phyloP scores from a whole-genome alignment of 2,888 invertebrate species.

The Clivina fossor region DNA sequence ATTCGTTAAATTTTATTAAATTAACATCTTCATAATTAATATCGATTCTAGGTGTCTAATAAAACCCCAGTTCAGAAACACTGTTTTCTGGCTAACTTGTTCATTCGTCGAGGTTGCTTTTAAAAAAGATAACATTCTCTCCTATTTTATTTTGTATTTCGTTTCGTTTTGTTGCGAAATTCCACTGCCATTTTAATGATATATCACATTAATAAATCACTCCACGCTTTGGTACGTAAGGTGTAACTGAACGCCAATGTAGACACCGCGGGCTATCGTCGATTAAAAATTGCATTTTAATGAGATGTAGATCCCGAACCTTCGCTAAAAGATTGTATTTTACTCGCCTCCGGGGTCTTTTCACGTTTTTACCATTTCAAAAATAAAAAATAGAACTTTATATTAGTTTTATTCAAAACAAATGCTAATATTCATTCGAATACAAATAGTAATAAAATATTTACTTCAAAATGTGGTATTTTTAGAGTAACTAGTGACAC shows the following conservation, averaged over 20 bases:
- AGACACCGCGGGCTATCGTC: constrained; percentile 12
- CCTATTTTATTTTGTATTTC: constrained; percentile 17
- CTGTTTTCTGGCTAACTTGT: background rate
- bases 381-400: background rate
- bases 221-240: constrained; percentile 17
- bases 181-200: constrained; percentile 31
- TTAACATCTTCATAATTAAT: too few relatives aligned
- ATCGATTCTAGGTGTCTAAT: too few relatives aligned
- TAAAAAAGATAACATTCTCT: constrained; percentile 26
- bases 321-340: constrained; percentile 16
- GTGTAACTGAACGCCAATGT: constrained; percentile 28
- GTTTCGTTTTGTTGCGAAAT: constrained; percentile 18
- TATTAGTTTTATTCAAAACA: background rate
- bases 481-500: background rate
- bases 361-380: background rate
- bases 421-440: constrained; percentile 1
- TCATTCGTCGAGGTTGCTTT: background rate
- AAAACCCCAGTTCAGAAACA: too few relatives aligned
- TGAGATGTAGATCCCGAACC: constrained; percentile 27
- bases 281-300: constrained; percentile 34
- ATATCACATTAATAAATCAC: constrained; percentile 32
- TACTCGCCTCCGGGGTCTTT: background rate
- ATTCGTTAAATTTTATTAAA: too few relatives aligned
- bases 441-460: background rate
- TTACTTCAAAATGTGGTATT: too few relatives aligned